Percentiles rank a stretch among this genome's conserved stretches.
Conservation (phyloP, 2,888 invertebrate species). For the Nomada ferruginata region DNA sequence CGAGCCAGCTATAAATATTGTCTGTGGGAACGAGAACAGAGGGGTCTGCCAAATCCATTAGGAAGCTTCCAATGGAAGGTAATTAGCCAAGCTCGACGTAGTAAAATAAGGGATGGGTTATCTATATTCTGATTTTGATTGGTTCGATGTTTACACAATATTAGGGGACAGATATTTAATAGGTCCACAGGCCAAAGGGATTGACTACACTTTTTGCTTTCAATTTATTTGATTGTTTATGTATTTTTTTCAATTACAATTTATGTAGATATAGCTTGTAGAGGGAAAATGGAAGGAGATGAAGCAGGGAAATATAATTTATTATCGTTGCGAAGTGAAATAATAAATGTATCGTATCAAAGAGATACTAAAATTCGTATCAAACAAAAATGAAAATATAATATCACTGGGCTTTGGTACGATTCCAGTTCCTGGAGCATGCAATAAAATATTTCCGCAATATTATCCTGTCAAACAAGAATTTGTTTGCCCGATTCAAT, state of each 20-base stretch:
- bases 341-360: no score
- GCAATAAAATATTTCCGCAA: neutral
- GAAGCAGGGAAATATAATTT: no score
- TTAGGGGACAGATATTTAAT: neutral
- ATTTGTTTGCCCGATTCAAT: neutral
- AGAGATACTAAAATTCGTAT: no score
- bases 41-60: neutral
- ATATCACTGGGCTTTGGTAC: no score
- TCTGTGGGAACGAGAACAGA: neutral
- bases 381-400: no score
- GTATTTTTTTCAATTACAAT: no score
- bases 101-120: neutral
- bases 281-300: no score
- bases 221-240: no score
- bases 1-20: constrained; percentile 7
- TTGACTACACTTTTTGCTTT: no score
- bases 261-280: no score
- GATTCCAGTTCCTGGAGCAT: neutral
- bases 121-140: neutral
- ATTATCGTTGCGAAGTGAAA: no score
- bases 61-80: neutral
- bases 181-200: no score
- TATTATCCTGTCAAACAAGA: neutral
- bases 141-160: neutral
- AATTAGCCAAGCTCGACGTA: constrained; percentile 3